Conservation (phyloP, 1,140 invertebrate genomes). For the Bombus confusus region DNA sequence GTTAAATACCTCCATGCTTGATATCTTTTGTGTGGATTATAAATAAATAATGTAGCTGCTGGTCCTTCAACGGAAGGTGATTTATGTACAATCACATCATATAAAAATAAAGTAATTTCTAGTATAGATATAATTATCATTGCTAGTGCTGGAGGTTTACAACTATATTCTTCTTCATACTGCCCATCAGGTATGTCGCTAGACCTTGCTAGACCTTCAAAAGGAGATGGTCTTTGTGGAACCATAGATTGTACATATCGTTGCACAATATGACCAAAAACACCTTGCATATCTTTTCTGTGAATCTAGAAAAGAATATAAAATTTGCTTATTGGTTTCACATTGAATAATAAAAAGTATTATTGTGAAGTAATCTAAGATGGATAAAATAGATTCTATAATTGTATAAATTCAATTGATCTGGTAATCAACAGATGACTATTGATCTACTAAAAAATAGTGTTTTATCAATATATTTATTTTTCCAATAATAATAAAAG, state of each 20-base stretch:
- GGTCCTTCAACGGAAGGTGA: constrained; percentile 85
- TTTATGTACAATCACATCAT: constrained; percentile 83
- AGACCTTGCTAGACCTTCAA: constrained; percentile 69
- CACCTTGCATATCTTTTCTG: constrained; percentile 84
- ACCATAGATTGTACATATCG: constrained; percentile 82
- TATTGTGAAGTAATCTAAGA: neutral
- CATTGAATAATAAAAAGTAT: neutral
- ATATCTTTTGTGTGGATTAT: constrained; percentile 93
- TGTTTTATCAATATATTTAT: neutral
- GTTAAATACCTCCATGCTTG: constrained; percentile 96
- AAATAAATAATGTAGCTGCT: constrained; percentile 91
- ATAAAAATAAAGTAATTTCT: constrained; percentile 88
- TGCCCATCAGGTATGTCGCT: constrained; percentile 86
- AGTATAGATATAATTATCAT: constrained; percentile 91
- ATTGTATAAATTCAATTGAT: neutral
- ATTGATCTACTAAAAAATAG: neutral
- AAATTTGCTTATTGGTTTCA: neutral
- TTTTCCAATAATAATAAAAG: neutral
- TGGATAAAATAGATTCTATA: neutral
- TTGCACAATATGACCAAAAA: constrained; percentile 84
- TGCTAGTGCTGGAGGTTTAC: constrained; percentile 92
- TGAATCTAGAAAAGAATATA: constrained; percentile 72
- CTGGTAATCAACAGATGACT: neutral
- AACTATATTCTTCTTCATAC: constrained; percentile 94
- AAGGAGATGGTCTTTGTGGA: constrained; percentile 79